Conservation (phyloP, 2,888 invertebrate genomes). For the Xestia c-nigrum region DNA sequence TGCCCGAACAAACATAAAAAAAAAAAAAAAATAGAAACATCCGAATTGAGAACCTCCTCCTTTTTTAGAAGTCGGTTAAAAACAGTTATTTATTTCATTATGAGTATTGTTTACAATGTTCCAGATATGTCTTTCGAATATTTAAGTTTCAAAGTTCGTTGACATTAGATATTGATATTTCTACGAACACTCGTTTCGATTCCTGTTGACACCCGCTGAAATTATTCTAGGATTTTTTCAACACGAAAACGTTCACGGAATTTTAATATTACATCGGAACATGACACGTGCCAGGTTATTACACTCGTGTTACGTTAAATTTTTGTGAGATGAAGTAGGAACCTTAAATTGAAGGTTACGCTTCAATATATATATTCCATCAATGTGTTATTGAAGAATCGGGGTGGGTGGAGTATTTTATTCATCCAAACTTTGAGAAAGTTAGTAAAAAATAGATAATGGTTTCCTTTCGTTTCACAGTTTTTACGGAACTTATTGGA, state of each 20-base stretch:
- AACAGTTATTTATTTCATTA: neutral
- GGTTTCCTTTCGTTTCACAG: neutral
- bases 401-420: neutral
- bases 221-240: neutral
- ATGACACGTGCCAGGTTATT: neutral
- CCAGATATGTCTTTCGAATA: neutral
- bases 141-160: neutral
- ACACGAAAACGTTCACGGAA: neutral
- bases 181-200: neutral
- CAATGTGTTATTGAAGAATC: neutral
- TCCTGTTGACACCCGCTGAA: neutral
- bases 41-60: too few species aligned
- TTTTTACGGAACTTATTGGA: neutral
- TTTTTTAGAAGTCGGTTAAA: too few species aligned
- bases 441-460: neutral
- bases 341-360: neutral
- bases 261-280: neutral
- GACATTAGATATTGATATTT: neutral
- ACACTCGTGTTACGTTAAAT: neutral
- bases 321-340: neutral
- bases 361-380: slow-evolving; percentile 7
- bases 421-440: neutral
- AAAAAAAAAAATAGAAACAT: too few species aligned
- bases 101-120: neutral
- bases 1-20: too few species aligned